Evolutionary conservation across 2,888 invertebrate genomes (phyloP).

Genomic region (Drosophila helvetica): DNA sequence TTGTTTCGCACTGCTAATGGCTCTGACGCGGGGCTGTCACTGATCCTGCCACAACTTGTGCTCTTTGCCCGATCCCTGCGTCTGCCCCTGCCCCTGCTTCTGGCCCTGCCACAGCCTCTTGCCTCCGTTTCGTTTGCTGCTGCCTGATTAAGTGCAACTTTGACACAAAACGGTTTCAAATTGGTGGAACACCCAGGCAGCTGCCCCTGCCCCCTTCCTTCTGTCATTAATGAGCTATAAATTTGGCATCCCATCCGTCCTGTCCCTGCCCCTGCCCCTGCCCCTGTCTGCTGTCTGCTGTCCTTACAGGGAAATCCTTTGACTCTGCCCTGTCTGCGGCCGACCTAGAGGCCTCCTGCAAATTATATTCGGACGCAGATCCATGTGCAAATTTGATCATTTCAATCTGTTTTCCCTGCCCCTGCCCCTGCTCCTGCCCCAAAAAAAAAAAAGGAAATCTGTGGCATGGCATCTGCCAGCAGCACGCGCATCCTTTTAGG

Average conservation of each 20-base stretch:
- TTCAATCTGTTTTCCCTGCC: conserved; percentile 46
- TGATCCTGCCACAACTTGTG: conserved; percentile 26
- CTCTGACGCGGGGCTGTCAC: conserved; percentile 27
- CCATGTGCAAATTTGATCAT: conserved; percentile 68
- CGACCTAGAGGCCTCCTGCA: not conserved
- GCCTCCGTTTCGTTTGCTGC: conserved; percentile 37
- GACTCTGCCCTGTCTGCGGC: conserved; percentile 34
- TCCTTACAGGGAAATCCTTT: conserved; percentile 36
- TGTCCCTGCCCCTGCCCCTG: conserved; percentile 14
- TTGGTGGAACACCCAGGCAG: conserved; percentile 50
- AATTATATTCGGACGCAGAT: conserved; percentile 26
- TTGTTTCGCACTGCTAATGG: conserved; percentile 56
- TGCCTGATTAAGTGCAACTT: conserved; percentile 74
- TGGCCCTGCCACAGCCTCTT: conserved; percentile 18
- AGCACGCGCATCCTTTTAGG: conserved; percentile 72
- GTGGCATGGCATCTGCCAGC: conserved; percentile 62
- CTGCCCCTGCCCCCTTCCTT: not conserved
- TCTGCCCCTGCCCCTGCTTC: not conserved
- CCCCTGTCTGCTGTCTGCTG: no score
- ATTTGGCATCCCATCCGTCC: conserved; percentile 25
- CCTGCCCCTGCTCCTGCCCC: not conserved
- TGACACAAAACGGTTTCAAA: conserved; percentile 56
- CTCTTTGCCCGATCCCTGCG: no score
- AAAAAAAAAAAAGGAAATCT: not conserved
- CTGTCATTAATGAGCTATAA: conserved; percentile 40